These are phyloP conservation scores for Isichthys henryi DNA, from an alignment of 2,113 vertebrate genomes.

Conservation along the genomic window DNA sequence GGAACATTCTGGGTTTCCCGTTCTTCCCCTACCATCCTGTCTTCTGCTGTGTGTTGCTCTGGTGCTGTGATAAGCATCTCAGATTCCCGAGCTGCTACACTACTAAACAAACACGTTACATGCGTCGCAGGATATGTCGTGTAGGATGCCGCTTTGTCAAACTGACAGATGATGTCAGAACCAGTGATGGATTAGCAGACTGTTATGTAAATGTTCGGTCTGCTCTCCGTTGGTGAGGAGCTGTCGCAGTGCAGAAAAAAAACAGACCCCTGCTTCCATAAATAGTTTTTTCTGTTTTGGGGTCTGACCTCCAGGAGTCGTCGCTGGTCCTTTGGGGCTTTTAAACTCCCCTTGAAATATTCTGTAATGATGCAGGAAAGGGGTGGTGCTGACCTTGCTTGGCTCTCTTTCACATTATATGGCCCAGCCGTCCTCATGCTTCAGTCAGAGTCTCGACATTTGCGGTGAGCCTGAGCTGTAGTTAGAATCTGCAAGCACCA, in stretches of 20 bases:
- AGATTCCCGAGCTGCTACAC: background rate
- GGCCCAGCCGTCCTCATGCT: background rate
- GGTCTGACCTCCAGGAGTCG: background rate
- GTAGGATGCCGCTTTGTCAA: background rate
- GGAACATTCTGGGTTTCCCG: background rate
- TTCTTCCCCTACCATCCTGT: background rate
- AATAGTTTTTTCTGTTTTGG: background rate
- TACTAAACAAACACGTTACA: background rate
- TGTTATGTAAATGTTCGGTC: background rate
- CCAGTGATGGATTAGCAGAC: too few relatives aligned
- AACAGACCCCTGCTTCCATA: background rate
- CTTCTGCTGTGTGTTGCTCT: background rate
- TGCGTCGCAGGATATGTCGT: background rate
- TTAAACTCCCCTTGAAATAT: background rate
- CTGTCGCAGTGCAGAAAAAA: background rate
- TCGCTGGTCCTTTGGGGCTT: slow-evolving; percentile 4
- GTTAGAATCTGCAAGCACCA: background rate
- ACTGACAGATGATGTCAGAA: background rate
- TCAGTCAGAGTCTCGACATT: background rate
- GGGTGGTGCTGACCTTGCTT: background rate
- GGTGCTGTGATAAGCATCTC: background rate
- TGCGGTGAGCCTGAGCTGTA: background rate
- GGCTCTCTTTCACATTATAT: background rate
- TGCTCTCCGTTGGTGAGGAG: background rate
- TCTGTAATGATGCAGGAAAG: background rate